phyloP scores from a whole-genome alignment of 2,888 invertebrate species.

The Sacculina carcini region DNA sequence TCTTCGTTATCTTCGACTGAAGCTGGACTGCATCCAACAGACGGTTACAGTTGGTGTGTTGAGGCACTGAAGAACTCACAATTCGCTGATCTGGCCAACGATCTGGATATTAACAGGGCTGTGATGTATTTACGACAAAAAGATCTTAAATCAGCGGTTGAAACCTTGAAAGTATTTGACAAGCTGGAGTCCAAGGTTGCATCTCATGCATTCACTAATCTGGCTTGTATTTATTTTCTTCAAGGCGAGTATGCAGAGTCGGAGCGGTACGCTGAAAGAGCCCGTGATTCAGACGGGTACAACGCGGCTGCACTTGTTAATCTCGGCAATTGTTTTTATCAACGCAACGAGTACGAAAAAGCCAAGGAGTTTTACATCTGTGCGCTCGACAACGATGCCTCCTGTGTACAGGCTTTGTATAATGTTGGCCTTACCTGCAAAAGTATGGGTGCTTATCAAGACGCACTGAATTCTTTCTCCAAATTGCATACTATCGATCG shows the following conservation, averaged over 20 bases:
- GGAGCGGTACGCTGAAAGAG: conserved; percentile 42
- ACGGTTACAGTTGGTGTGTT: conserved; percentile 63
- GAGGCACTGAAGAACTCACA: conserved; percentile 75
- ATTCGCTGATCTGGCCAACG: conserved; percentile 52
- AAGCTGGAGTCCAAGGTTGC: conserved; percentile 59
- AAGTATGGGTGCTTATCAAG: conserved; percentile 36
- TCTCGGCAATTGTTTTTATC: conserved; percentile 49
- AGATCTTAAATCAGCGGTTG: conserved; percentile 49
- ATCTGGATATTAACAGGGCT: conserved; percentile 71
- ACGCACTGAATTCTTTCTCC: conserved; percentile 50
- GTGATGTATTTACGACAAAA: conserved; percentile 56
- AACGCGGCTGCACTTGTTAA: conserved; percentile 61
- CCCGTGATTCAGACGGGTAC: conserved; percentile 42
- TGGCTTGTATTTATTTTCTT: conserved; percentile 55
- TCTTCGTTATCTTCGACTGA: not conserved
- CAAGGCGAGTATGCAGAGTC: conserved; percentile 54
- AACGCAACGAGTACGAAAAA: conserved; percentile 36
- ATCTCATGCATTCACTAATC: conserved; percentile 55
- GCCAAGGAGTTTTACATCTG: conserved; percentile 42
- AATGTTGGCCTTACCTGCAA: conserved; percentile 49
- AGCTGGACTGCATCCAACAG: too few relatives aligned
- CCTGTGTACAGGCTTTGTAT: conserved; percentile 57
- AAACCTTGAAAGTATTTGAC: conserved; percentile 57
- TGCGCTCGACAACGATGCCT: conserved; percentile 50
- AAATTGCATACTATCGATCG: conserved; percentile 41